Percentiles rank a stretch among this genome's conserved stretches.
phyloP scores from a whole-genome alignment of 2,113 vertebrate genomes.

The Poeciliopsis occidentalis region DNA sequence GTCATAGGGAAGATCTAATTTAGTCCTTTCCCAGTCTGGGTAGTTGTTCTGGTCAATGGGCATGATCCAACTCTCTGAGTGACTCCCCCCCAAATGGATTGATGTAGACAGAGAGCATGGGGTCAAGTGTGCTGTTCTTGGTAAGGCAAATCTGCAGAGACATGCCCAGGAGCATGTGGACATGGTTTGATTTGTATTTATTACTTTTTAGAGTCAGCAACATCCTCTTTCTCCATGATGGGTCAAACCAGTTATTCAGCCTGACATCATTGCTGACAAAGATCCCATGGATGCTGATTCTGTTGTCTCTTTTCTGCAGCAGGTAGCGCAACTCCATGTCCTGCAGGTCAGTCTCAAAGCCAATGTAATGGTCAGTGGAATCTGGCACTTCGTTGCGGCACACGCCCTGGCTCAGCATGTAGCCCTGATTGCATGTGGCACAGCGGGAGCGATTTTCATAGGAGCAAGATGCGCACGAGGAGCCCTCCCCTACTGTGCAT shows the following conservation, averaged over 20 bases:
- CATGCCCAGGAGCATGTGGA: constrained; percentile 85
- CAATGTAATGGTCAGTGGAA: constrained; percentile 84
- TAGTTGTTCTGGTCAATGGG: constrained; percentile 82
- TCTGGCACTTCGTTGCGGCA: constrained; percentile 83
- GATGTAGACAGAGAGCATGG: constrained; percentile 83
- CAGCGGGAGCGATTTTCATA: constrained; percentile 84
- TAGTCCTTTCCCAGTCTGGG: constrained; percentile 86
- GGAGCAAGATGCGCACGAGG: constrained; percentile 80
- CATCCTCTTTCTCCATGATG: constrained; percentile 85
- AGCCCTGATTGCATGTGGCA: constrained; percentile 81
- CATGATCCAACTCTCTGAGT: constrained; percentile 87
- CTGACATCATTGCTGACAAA: constrained; percentile 87
- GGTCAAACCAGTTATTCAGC: constrained; percentile 86
- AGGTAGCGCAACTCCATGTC: constrained; percentile 83
- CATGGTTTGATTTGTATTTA: constrained; percentile 84
- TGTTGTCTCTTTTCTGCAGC: constrained; percentile 79
- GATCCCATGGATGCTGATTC: constrained; percentile 82
- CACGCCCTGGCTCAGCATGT: constrained; percentile 81
- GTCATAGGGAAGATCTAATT: constrained; percentile 82
- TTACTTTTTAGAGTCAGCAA: constrained; percentile 85
- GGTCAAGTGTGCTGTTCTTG: constrained; percentile 85
- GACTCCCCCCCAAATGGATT: constrained; percentile 86
- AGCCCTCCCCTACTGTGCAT: constrained; percentile 79
- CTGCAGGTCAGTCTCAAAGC: constrained; percentile 84
- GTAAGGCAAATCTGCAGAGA: constrained; percentile 86